A percentile compares a stretch with the other conserved stretches of the same genome.
Evolutionary conservation across 64 coral and sea anemone genomes (phyloP).

Genomic region (Platygyra sinensis): DNA sequence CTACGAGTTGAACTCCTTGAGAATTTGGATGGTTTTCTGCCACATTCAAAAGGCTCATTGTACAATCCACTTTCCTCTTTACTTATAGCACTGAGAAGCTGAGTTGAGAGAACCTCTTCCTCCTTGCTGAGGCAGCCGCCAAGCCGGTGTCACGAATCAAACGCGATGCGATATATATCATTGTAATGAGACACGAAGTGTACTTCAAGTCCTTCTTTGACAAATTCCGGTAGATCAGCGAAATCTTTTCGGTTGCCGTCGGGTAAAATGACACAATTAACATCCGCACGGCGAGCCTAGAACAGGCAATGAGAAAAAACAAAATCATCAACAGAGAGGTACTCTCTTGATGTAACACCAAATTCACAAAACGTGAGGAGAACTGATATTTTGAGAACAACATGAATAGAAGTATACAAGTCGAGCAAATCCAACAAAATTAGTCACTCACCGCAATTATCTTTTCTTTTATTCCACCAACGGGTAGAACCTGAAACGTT

Average conservation of each 20-base stretch:
- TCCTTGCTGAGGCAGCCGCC: neutral
- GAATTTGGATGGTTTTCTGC: too few species aligned
- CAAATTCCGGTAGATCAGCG: slow-evolving; percentile 86
- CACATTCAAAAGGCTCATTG: neutral
- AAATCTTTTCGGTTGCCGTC: slow-evolving; percentile 97
- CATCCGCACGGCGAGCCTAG: slow-evolving; percentile 86
- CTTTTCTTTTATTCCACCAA: slow-evolving; percentile 99
- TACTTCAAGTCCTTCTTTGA: slow-evolving; percentile 98
- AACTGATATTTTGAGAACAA: too few species aligned
- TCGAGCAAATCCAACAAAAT: neutral
- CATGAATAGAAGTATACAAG: too few species aligned
- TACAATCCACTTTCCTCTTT: neutral
- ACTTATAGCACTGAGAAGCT: neutral
- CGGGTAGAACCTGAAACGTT: slow-evolving; percentile 80
- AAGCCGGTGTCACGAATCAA: slow-evolving; percentile 64
- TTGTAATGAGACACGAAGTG: slow-evolving; percentile 87
- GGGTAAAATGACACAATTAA: slow-evolving; percentile 88
- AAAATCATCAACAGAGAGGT: neutral
- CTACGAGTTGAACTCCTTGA: too few species aligned
- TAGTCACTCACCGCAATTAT: slow-evolving; percentile 90
- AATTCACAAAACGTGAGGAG: too few species aligned
- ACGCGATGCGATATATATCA: slow-evolving; percentile 87
- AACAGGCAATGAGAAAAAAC: neutral
- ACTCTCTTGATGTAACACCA: neutral
- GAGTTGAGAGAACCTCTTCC: too few species aligned